Evolutionary conservation across 2,113 vertebrate species (phyloP), one percentile per base, ranked within the genome.

Genomic region (Hyperoodon ampullatus): DNA sequence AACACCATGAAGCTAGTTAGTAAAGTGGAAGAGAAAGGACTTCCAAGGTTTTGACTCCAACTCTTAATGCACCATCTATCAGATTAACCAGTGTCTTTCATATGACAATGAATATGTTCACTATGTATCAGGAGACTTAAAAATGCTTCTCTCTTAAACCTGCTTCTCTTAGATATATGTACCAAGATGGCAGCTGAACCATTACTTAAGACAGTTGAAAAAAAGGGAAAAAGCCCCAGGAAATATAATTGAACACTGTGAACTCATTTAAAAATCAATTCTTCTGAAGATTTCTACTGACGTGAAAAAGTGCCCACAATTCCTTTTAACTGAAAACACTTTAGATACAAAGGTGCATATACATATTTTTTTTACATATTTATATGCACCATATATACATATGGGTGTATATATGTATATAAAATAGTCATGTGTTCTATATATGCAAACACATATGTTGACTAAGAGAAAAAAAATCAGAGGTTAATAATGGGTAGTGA

Each of bases 261-360:
- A 96, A 85, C 39, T 92, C 16, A 91, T 72, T 94, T 74, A 91
- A 93, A 90, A 90, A 53, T 68, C 14, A 68, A 61, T 82, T 47
- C n/a, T 75, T 87, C 21, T 88, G 83, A 94, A 81, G 58, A 42
- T 42, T 82, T 74, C 75, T 71, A 84, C 28, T n/a, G 47, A 55
- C 8, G 35, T 68, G 8, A 92, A 88, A 94, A 81, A 81, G 35
- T n/a, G 9, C 8, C 39, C 23, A 66, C 28, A 95, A 72, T 63
- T 65, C 28, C 30, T 83, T 42, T 53, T 83, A 39, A 47, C 50
- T 91, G 50, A 55, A 93, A 87, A 81, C 26, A 87, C 33, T 66
- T 91, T 26, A 71, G 21, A 87, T 50, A 77, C 18, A 74, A 81
- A 50, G 14, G 10, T 83, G 7, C 16, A 85, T 58, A 71, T 42